Base-by-base conservation (phyloP, 2,888 invertebrate genomes). In the Glaucopsyche alexis region DNA sequence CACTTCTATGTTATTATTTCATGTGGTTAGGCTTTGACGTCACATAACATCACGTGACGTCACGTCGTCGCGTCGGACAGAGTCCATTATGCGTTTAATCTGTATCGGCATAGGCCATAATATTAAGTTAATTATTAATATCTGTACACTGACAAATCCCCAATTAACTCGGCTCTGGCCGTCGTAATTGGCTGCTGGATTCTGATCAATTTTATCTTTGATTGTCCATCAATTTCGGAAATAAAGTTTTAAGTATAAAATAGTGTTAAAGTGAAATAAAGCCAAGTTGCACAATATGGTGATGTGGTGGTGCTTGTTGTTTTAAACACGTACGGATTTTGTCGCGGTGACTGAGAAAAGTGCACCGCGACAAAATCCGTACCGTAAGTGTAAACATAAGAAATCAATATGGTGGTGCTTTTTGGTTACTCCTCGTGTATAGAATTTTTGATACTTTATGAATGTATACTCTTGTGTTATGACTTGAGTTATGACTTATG, bases 71-170 rank as follows among this genome's bases (percentile, higher is more conserved):
- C 75, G 72, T 75, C 9, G 11, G 74, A 71, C 76, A 76, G 72
- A 75, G 50, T 74, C 73, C 74, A 77, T 77, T 76, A 75, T 75
- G 74, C 70, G 71, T 73, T 16, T 74, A 75, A 76, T 77, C 73
- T 73, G 71, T 75, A 52, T 73, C 71, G 47, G 69, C 14, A 67
- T 16, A 42, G 50, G 67, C 60, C 71, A 60, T 29, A 49, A 16
- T 29, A 29, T 38, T 60, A 13, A 60, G 29, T 38, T 29, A 13
- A 29, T 55, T 11, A 55, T 55, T 38, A 60, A 60, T 60, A 38
- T 60, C 29, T 1, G 38, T 13, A 29, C 60, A 13, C 29, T 29
- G 60, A 42, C 42, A 29, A 60, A 38, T 60, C 60, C 29, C 29
- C 29, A 60, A 60, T 38, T 14, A 60, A 29, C 47, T 60, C 42